Evolutionary conservation across 1,140 invertebrate genomes (phyloP).

Genomic region (Heliconius himera): DNA sequence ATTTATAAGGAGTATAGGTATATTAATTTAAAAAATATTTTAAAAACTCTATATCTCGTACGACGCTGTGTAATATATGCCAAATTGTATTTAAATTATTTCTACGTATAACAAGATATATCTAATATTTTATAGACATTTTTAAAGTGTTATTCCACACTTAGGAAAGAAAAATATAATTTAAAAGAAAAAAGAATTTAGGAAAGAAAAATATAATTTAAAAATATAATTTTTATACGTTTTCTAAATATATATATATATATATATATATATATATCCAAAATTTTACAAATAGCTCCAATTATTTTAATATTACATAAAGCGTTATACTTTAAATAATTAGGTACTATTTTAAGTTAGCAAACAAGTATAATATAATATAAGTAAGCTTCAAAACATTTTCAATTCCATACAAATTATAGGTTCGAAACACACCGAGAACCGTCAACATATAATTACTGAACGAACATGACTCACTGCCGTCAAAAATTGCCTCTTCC

Average conservation of each 20-base stretch:
- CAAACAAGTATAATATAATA: not conserved
- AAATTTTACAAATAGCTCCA: no score
- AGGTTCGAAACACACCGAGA: not conserved
- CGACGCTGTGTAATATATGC: no score
- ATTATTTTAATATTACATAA: not conserved
- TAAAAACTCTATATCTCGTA: no score
- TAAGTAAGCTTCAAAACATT: not conserved
- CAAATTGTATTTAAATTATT: not conserved
- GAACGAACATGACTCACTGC: constrained; percentile 48
- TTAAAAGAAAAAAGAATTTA: no score
- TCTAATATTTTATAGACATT: no score
- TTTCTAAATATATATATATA: no score
- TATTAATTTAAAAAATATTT: not conserved
- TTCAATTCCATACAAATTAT: not conserved
- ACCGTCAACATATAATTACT: constrained; percentile 14
- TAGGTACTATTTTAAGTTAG: not conserved
- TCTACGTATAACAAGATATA: not conserved
- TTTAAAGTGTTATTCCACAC: no score
- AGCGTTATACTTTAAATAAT: not conserved
- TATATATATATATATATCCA: no score
- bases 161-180: no score
- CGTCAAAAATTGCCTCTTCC: constrained; percentile 43
- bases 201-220: no score
- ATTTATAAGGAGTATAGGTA: not conserved
- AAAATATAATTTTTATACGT: no score